Percentiles rank a stretch among this genome's conserved stretches.
These are phyloP conservation scores for Hypomesus transpacificus DNA, from an alignment of 2,113 vertebrate genomes.

Conservation along the genomic window DNA sequence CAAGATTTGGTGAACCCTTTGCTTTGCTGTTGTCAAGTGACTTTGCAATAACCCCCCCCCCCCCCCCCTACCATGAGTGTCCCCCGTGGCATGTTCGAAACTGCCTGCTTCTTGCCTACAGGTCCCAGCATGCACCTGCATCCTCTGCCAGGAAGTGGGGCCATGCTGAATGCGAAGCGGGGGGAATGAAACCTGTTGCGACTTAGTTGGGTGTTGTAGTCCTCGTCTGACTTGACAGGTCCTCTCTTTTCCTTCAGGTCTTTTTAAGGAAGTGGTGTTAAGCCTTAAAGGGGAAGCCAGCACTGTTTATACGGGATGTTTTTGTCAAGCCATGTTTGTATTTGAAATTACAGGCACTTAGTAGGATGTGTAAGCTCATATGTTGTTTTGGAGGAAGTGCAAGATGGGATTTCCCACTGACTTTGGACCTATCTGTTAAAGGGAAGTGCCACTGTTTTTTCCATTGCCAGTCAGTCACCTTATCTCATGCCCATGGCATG, in stretches of 20 bases:
- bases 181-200: constrained; percentile 24
- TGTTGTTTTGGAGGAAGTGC: constrained; percentile 14
- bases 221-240: not conserved
- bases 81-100: constrained; percentile 27
- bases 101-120: constrained; percentile 18
- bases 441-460: not conserved
- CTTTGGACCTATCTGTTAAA: not conserved
- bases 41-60: constrained; percentile 26
- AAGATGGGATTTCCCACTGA: not conserved
- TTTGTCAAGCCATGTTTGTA: not conserved
- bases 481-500: constrained; percentile 19
- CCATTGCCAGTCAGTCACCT: not conserved
- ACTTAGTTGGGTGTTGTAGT: not conserved
- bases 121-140: constrained; percentile 60
- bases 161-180: not conserved
- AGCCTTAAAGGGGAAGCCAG: constrained; percentile 52
- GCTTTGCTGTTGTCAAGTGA: constrained; percentile 30
- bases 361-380: constrained; percentile 14
- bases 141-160: constrained; percentile 15
- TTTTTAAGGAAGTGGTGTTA: constrained; percentile 16
- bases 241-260: constrained; percentile 33
- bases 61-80: not conserved
- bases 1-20: constrained; percentile 10
- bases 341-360: constrained; percentile 35
- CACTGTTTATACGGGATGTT: constrained; percentile 16